These are phyloP conservation scores for Syndactyla subalaris DNA, from an alignment of 2,797 vertebrate genomes.

Conservation along the genomic window DNA sequence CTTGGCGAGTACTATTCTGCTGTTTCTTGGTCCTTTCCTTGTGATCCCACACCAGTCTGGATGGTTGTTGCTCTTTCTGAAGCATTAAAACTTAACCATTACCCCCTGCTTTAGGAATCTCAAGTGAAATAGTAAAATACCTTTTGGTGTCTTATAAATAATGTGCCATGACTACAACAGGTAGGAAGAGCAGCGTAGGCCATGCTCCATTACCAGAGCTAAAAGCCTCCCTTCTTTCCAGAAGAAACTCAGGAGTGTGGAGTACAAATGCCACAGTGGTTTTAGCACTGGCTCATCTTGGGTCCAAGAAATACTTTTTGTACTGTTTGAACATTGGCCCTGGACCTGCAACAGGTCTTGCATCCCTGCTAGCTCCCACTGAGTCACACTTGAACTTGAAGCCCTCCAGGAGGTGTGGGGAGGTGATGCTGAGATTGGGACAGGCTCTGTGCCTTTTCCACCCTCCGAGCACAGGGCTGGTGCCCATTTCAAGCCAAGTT, in stretches of 20 bases:
- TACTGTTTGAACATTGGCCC: background rate
- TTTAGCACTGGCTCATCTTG: background rate
- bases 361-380: background rate
- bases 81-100: background rate
- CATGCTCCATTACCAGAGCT: background rate
- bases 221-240: background rate
- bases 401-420: rapidly evolving
- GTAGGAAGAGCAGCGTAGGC: background rate
- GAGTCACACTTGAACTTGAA: background rate
- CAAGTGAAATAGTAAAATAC: background rate
- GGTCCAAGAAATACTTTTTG: background rate
- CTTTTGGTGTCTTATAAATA: background rate
- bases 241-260: background rate
- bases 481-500: background rate
- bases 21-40: background rate
- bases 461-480: rapidly evolving
- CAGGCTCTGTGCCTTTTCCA: background rate
- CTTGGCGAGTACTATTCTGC: background rate
- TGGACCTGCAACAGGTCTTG: rapidly evolving
- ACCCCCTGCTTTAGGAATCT: background rate
- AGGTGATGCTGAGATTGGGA: background rate
- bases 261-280: background rate
- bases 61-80: background rate
- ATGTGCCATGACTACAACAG: background rate
- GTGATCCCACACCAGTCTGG: background rate